Evolutionary conservation across 2,113 vertebrate genomes (phyloP).

Genomic region (Eptesicus fuscus): DNA sequence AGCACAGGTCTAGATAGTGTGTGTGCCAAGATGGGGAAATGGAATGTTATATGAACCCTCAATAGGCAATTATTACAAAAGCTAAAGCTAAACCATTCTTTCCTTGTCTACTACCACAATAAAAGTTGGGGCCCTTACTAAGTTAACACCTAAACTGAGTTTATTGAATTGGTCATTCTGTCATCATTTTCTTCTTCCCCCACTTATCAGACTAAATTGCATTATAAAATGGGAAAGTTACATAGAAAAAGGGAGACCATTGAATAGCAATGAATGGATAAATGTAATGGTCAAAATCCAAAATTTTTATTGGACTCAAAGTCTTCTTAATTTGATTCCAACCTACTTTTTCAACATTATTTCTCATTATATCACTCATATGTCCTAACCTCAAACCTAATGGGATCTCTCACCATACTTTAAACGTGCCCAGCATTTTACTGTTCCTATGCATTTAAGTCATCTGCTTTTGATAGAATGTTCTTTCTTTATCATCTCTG

Average conservation of each 20-base stretch:
- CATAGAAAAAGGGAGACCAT: background rate
- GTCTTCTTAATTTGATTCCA: background rate
- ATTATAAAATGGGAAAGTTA: background rate
- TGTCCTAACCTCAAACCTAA: background rate
- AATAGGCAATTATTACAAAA: background rate
- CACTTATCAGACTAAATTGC: background rate
- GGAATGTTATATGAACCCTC: background rate
- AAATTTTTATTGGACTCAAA: background rate
- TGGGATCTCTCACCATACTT: background rate
- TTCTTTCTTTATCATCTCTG: background rate
- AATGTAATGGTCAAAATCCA: background rate
- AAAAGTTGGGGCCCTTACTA: background rate
- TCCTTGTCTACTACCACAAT: background rate
- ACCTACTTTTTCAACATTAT: background rate
- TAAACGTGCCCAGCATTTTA: background rate
- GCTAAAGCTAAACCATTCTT: background rate
- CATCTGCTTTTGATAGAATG: background rate
- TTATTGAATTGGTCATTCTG: background rate
- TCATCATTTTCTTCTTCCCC: background rate
- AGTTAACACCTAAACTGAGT: background rate
- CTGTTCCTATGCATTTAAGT: background rate
- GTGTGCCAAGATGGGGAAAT: background rate
- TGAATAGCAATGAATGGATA: background rate
- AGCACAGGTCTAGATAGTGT: background rate
- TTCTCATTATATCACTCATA: background rate